Percentiles rank a stretch among this genome's conserved stretches.
Evolutionary conservation across 2,888 invertebrate species (phyloP).

Genomic region (Norana najaformis): DNA sequence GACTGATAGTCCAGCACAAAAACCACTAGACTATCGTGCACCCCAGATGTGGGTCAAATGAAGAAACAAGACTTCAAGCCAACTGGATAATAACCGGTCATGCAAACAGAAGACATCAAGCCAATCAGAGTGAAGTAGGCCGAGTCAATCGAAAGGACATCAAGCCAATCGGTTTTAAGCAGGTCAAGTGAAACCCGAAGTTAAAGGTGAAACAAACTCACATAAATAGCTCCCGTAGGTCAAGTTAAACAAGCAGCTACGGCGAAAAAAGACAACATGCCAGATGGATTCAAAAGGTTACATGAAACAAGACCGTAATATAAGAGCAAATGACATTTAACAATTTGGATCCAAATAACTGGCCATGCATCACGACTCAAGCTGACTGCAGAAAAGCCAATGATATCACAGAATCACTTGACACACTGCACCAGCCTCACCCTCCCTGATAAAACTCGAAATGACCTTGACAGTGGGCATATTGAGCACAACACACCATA

Average conservation of each 20-base stretch:
- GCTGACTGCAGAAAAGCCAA: background rate
- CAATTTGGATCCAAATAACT: background rate
- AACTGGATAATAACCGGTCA: background rate
- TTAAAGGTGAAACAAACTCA: background rate
- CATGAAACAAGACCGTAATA: background rate
- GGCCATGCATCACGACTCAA: background rate
- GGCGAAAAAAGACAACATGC: too few relatives aligned
- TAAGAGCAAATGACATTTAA: background rate
- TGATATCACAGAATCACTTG: background rate
- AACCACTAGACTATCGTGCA: too few relatives aligned
- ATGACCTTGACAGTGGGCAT: background rate
- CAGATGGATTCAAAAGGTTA: background rate
- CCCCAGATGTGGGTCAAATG: background rate
- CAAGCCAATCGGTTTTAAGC: background rate
- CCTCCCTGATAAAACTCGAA: background rate
- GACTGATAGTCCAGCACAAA: too few relatives aligned
- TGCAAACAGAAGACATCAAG: background rate
- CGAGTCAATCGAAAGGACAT: background rate
- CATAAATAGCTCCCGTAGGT: background rate
- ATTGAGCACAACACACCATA: background rate
- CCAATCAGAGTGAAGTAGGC: background rate
- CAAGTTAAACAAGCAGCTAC: background rate
- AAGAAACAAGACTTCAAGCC: background rate
- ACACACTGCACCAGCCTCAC: background rate
- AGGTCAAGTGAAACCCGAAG: background rate